These are phyloP conservation scores for Xenopus petersii DNA, from an alignment of 2,797 vertebrate species.

Conservation along the genomic window DNA sequence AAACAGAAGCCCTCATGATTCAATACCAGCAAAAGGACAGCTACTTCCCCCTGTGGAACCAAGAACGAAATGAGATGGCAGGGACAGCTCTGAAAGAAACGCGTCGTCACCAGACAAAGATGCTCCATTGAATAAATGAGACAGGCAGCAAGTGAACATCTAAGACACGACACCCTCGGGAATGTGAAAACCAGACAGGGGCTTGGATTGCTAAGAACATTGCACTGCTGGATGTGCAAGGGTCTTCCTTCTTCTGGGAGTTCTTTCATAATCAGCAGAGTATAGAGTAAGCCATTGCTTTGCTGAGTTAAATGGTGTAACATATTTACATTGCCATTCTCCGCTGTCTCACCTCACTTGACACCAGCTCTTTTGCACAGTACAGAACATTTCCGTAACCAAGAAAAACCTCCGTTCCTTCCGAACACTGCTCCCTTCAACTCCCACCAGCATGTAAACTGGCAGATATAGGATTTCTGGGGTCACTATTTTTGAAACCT, in stretches of 20 bases:
- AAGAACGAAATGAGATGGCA: not conserved
- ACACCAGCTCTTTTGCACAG: not conserved
- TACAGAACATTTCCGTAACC: not conserved
- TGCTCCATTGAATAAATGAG: constrained; percentile 24
- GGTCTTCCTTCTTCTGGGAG: not conserved
- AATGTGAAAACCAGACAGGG: constrained; percentile 14
- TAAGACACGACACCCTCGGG: constrained; percentile 11
- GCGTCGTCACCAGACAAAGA: constrained; percentile 23
- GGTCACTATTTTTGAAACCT: too few species aligned
- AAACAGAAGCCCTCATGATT: not conserved
- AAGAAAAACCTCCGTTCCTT: not conserved
- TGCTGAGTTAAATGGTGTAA: not conserved
- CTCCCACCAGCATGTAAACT: not conserved
- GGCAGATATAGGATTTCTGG: not conserved
- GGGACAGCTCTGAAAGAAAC: constrained; percentile 6
- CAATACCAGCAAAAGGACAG: not conserved
- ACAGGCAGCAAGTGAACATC: constrained; percentile 15
- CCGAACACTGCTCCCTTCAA: not conserved
- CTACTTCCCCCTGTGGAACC: constrained; percentile 20
- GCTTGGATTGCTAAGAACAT: constrained; percentile 4
- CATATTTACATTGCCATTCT: not conserved
- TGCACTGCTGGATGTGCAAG: not conserved
- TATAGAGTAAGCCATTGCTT: not conserved
- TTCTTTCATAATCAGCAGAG: not conserved
- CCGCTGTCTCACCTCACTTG: not conserved